phyloP scores from a whole-genome alignment of 2,797 vertebrate species.

The Enteromius fasciolatus region DNA sequence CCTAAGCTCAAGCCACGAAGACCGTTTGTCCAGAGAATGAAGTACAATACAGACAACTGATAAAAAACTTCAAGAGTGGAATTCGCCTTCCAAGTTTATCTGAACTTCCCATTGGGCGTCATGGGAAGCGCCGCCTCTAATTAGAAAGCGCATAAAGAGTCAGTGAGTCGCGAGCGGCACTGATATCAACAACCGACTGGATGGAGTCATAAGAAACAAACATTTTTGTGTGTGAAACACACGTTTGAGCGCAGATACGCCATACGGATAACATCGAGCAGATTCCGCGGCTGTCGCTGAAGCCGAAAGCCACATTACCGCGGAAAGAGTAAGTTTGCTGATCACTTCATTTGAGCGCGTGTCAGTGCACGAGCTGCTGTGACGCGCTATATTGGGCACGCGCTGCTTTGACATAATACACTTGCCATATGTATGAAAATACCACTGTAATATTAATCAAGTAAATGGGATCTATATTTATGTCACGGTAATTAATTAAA shows the following conservation, averaged over 20 bases:
- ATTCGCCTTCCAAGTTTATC: conserved; percentile 39
- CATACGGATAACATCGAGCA: conserved; percentile 16
- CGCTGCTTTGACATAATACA: background rate
- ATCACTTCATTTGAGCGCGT: conserved; percentile 5
- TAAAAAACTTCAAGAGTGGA: background rate
- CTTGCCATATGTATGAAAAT: background rate
- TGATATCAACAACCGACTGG: background rate
- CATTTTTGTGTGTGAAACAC: background rate
- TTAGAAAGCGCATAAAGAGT: conserved; percentile 25
- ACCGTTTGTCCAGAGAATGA: background rate
- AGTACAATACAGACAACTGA: background rate
- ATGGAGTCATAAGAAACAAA: background rate
- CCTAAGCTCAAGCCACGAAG: background rate
- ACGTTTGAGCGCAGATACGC: background rate
- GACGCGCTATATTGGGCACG: conserved; percentile 4
- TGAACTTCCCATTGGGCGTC: conserved; percentile 56
- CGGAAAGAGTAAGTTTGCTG: conserved; percentile 48
- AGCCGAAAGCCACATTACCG: background rate
- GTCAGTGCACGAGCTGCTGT: conserved; percentile 23
- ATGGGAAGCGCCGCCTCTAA: conserved; percentile 56
- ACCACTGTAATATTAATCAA: background rate
- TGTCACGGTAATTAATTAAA: background rate
- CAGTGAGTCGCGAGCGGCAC: background rate
- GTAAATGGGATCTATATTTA: background rate
- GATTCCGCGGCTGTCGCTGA: conserved; percentile 8